A percentile compares a stretch with the other conserved stretches of the same genome.
phyloP scores from a whole-genome alignment of 37 sponge, comb jelly and placozoan species.

The Oscarella lobularis region DNA sequence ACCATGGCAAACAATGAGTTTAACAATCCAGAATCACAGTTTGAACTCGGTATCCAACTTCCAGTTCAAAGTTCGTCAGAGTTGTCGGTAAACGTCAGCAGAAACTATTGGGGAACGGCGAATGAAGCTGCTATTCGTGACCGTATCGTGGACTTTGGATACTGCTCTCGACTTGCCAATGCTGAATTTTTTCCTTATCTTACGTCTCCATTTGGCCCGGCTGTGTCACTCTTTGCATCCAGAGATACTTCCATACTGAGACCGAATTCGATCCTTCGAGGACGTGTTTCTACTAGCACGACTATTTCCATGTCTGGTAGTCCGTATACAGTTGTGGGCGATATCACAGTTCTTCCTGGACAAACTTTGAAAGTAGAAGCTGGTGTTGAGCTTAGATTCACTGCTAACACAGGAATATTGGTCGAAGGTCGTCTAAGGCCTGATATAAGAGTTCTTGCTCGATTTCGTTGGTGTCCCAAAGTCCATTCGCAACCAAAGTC shows the following conservation, averaged over 20 bases:
- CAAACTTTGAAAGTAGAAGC: neutral
- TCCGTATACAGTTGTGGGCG: neutral
- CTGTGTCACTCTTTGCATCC: neutral
- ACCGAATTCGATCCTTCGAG: neutral
- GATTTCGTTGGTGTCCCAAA: too few relatives aligned
- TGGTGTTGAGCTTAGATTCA: neutral
- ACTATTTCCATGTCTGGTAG: neutral
- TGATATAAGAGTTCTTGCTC: too few relatives aligned
- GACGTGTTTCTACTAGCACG: neutral
- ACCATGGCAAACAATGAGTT: neutral
- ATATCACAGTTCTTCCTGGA: neutral
- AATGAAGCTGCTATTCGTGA: neutral
- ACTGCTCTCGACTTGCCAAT: neutral
- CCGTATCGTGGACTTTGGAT: neutral
- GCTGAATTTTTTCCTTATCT: neutral
- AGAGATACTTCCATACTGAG: neutral
- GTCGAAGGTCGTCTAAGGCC: neutral
- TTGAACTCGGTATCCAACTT: neutral
- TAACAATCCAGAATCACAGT: neutral
- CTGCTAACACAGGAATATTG: neutral
- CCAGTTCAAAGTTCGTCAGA: neutral
- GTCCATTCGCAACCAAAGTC: too few relatives aligned
- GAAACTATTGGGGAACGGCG: neutral
- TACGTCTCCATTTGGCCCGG: neutral
- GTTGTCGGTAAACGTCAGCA: neutral